Conservation (phyloP, 2,888 invertebrate species). For the Heteromurus nitidus region DNA sequence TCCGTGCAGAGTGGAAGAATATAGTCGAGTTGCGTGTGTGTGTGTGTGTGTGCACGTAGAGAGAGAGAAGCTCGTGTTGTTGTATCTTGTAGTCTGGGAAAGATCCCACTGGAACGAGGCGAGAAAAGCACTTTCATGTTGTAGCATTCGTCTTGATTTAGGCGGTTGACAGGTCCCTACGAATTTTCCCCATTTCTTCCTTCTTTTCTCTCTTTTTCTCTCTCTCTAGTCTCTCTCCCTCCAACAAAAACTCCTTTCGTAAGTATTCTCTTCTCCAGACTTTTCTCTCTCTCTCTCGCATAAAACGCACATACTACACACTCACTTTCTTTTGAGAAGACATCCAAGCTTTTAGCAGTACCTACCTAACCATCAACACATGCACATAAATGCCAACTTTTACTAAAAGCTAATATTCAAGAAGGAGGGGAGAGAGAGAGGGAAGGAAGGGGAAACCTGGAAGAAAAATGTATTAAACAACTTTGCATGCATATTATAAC, state of each 20-base stretch:
- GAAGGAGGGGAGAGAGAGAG: neutral
- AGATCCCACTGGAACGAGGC: conserved; percentile 70
- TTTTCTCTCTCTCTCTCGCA: neutral
- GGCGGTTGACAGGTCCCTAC: conserved; percentile 73
- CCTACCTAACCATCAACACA: neutral
- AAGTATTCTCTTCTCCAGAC: conserved; percentile 39
- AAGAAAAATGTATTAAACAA: conserved; percentile 19
- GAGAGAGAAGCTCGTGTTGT: neutral
- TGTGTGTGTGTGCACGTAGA: neutral
- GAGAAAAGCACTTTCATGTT: conserved; percentile 74
- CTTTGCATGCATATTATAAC: conserved; percentile 18
- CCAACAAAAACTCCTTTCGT: conserved; percentile 13
- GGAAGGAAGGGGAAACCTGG: neutral
- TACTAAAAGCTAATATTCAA: conserved; percentile 16
- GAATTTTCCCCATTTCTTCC: conserved; percentile 65
- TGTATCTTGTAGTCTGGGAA: conserved; percentile 29
- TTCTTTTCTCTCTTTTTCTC: conserved; percentile 21
- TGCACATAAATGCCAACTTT: conserved; percentile 20
- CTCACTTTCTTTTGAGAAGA: neutral
- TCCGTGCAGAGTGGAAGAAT: neutral
- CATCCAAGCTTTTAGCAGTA: neutral
- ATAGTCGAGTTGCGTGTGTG: neutral
- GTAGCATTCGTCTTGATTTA: conserved; percentile 74
- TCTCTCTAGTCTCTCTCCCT: neutral
- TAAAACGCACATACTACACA: too few relatives aligned